Percentiles rank a stretch among this genome's conserved stretches.
Conservation (phyloP, 2,797 vertebrate species). For the Syngnathus rostellatus region DNA sequence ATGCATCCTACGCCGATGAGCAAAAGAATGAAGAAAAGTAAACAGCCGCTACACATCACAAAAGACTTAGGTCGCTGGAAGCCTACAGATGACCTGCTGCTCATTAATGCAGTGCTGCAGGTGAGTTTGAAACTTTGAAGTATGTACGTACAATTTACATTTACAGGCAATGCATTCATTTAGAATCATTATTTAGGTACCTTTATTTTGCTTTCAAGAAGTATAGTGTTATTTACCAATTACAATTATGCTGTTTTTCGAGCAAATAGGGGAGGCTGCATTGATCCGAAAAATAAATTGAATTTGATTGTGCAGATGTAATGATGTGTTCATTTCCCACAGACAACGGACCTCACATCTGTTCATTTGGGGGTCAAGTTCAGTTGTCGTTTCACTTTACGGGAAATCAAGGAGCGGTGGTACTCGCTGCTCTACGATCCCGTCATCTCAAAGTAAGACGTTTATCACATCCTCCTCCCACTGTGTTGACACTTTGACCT, state of each 20-base stretch:
- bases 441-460: conserved; percentile 90
- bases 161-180: not conserved
- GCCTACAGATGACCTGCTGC: conserved; percentile 85
- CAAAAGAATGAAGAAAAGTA: conserved; percentile 93
- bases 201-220: not conserved
- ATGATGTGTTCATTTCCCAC: conserved; percentile 4
- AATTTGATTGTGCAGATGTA: not conserved
- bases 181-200: too few relatives aligned
- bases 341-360: conserved; percentile 90
- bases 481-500: not conserved
- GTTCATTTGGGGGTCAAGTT: conserved; percentile 95
- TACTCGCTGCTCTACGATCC: conserved; percentile 92
- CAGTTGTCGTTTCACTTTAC: conserved; percentile 90
- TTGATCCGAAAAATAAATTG: not conserved
- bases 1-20: conserved; percentile 74
- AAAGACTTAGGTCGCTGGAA: conserved; percentile 95
- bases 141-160: not conserved
- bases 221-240: not conserved
- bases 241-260: not conserved
- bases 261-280: not conserved
- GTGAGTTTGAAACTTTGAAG: conserved; percentile 48
- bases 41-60: conserved; percentile 88
- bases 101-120: conserved; percentile 92
- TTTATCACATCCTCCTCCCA: not conserved
- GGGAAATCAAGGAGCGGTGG: conserved; percentile 94